These are phyloP conservation scores for Muscicapa striata DNA, from an alignment of 2,797 vertebrate genomes.

Conservation along the genomic window DNA sequence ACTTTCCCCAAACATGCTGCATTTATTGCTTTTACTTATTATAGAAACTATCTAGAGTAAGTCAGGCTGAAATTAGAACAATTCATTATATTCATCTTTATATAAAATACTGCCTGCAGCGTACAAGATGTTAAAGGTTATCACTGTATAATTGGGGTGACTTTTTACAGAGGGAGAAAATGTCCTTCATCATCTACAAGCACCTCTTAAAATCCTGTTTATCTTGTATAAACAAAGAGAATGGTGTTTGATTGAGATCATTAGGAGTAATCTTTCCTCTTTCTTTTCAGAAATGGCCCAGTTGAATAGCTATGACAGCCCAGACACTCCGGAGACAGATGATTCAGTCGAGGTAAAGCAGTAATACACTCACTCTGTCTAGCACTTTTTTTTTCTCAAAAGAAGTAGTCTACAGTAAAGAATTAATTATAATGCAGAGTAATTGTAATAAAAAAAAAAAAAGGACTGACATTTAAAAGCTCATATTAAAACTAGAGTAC, in stretches of 20 bases:
- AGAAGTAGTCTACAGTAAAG: constrained; percentile 33
- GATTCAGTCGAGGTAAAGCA: constrained; percentile 89
- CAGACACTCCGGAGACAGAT: constrained; percentile 93
- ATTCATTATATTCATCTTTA: constrained; percentile 14
- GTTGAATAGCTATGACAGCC: constrained; percentile 94
- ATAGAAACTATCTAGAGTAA: neutral
- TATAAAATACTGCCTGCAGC: constrained; percentile 1
- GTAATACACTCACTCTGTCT: constrained; percentile 51
- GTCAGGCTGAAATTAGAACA: constrained; percentile 7
- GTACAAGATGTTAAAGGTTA: constrained; percentile 33
- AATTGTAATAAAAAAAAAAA: constrained; percentile 38
- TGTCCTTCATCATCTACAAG: neutral
- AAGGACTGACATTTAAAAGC: constrained; percentile 43
- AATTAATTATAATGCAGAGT: constrained; percentile 54
- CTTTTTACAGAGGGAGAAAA: neutral
- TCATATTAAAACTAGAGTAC: neutral
- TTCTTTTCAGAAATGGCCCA: constrained; percentile 92
- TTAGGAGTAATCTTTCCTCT: constrained; percentile 60
- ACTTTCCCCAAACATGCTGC: neutral
- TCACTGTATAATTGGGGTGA: constrained; percentile 14
- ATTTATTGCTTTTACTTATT: constrained; percentile 24
- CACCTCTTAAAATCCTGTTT: constrained; percentile 36
- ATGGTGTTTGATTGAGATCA: constrained; percentile 60
- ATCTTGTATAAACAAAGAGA: constrained; percentile 58
- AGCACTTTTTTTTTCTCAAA: neutral